Evolutionary conservation across 2,888 invertebrate species (phyloP).

Genomic region (Apodemia zela): DNA sequence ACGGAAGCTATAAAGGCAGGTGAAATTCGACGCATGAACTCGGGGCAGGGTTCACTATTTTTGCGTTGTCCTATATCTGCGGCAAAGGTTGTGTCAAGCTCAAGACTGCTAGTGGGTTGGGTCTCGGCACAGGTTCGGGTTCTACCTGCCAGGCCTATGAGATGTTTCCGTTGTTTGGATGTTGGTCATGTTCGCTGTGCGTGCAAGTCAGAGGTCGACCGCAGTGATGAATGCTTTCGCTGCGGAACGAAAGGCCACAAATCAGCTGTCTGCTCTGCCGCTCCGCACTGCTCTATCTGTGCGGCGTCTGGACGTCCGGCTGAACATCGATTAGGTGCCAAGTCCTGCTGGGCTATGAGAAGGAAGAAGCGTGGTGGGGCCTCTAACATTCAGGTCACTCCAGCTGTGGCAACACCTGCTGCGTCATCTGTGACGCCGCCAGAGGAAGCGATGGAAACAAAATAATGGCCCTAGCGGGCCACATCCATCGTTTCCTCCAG

Average conservation of each 20-base stretch:
- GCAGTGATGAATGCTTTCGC: slow-evolving; percentile 24
- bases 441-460: background rate
- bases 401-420: too few relatives aligned
- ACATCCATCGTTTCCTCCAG: background rate
- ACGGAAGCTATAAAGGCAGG: slow-evolving; percentile 1
- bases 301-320: slow-evolving; percentile 17
- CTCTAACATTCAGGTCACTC: too few relatives aligned
- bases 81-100: too few relatives aligned
- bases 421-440: too few relatives aligned
- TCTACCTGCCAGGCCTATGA: too few relatives aligned
- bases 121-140: too few relatives aligned
- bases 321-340: slow-evolving; percentile 17
- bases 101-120: too few relatives aligned
- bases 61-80: too few relatives aligned
- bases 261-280: slow-evolving; percentile 2
- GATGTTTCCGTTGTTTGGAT: too few relatives aligned
- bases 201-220: slow-evolving; percentile 18
- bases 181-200: slow-evolving; percentile 22
- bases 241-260: slow-evolving; percentile 31
- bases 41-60: background rate
- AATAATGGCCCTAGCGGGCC: too few relatives aligned
- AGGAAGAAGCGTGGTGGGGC: slow-evolving; percentile 9
- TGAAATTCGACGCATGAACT: background rate
- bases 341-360: background rate
- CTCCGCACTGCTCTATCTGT: slow-evolving; percentile 19